phyloP scores from a whole-genome alignment of 1,140 invertebrate genomes.

The Sogatella furcifera region DNA sequence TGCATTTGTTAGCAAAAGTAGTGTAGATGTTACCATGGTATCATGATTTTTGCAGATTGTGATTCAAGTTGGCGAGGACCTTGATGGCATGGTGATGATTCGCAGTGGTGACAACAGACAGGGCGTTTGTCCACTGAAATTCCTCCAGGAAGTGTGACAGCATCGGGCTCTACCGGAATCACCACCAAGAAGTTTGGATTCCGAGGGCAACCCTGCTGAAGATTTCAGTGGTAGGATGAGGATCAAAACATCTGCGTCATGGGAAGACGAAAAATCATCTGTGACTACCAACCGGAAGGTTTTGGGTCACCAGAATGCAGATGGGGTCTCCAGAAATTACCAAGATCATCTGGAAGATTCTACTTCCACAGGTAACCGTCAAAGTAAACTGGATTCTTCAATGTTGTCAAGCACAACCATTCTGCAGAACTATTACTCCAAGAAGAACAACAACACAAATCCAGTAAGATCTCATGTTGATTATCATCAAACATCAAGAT shows the following conservation, averaged over 20 bases:
- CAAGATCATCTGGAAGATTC: not conserved
- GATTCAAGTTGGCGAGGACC: constrained; percentile 70
- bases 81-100: constrained; percentile 86
- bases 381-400: too few relatives aligned
- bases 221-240: not conserved
- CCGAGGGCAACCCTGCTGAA: not conserved
- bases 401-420: too few relatives aligned
- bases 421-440: too few relatives aligned
- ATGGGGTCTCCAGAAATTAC: not conserved
- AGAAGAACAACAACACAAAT: too few relatives aligned
- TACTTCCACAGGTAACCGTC: too few relatives aligned
- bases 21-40: too few relatives aligned
- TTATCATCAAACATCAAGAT: too few relatives aligned
- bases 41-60: constrained; percentile 40
- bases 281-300: not conserved
- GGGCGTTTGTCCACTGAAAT: constrained; percentile 71
- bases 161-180: not conserved
- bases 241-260: not conserved
- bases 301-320: not conserved
- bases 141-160: constrained; percentile 75
- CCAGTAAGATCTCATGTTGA: too few relatives aligned
- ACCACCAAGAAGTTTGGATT: not conserved
- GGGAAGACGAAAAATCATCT: not conserved
- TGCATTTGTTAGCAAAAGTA: too few relatives aligned
- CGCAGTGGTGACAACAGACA: constrained; percentile 77